phyloP scores from a whole-genome alignment of 2,113 vertebrate species.

The Chiloscyllium plagiosum region DNA sequence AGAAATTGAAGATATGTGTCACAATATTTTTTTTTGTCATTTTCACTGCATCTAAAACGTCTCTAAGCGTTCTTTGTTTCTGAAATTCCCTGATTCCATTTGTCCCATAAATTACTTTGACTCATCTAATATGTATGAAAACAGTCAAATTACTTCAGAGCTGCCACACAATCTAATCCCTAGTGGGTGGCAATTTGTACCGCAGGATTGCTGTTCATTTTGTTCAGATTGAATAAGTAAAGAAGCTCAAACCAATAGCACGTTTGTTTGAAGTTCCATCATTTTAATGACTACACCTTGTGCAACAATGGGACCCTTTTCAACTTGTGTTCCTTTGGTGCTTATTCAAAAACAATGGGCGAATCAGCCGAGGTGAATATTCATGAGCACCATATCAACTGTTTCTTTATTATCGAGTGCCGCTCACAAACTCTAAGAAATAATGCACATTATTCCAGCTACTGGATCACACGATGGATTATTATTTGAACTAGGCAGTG shows the following conservation, averaged over 20 bases:
- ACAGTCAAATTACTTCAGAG: background rate
- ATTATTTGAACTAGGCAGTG: no score
- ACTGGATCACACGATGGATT: background rate
- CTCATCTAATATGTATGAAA: conserved; percentile 1
- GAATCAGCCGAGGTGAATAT: background rate
- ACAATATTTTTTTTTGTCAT: background rate
- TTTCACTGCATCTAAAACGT: background rate
- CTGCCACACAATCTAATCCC: background rate
- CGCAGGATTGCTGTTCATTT: background rate
- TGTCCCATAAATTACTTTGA: conserved; percentile 3
- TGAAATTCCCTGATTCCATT: background rate
- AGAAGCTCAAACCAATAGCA: background rate
- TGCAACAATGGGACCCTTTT: background rate
- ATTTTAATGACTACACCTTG: background rate
- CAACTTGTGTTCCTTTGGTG: background rate
- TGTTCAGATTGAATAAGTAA: conserved; percentile 3
- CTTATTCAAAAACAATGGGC: background rate
- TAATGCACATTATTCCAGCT: background rate
- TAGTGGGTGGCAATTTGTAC: background rate
- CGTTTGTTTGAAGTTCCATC: background rate
- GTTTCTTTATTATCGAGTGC: background rate
- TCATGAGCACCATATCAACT: background rate
- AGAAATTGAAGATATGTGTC: background rate
- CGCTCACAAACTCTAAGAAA: background rate
- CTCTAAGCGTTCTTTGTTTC: background rate